Percentiles rank a stretch among this genome's conserved stretches.
Conservation (phyloP, 2,113 vertebrate genomes). For the Panurus biarmicus region DNA sequence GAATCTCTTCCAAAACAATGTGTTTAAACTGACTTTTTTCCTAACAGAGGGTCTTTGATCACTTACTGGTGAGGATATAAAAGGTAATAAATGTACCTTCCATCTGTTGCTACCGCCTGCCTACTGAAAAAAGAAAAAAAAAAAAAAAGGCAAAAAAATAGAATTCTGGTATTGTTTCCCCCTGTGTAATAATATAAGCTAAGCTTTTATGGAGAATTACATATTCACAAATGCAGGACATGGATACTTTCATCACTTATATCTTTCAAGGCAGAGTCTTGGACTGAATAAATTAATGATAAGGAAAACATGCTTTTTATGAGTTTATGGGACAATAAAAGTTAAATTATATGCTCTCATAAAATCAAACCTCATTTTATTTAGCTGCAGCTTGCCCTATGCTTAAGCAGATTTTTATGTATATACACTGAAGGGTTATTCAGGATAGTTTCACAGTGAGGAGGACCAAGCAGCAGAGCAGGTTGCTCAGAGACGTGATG, state of each 20-base stretch:
- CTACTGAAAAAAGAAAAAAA: background rate
- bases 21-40: background rate
- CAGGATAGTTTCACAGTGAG: background rate
- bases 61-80: background rate
- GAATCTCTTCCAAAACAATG: background rate
- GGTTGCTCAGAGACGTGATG: background rate
- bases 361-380: background rate
- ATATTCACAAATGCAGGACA: background rate
- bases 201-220: background rate
- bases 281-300: background rate
- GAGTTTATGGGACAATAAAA: background rate
- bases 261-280: background rate
- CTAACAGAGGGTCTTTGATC: background rate
- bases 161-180: background rate
- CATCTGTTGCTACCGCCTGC: background rate
- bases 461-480: background rate
- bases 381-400: background rate
- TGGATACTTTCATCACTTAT: background rate
- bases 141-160: background rate
- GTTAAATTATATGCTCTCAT: background rate
- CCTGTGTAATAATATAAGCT: background rate
- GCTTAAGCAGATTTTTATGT: background rate
- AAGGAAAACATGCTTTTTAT: background rate
- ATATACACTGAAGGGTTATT: background rate
- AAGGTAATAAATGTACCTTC: background rate